Conservation (phyloP, 2,888 invertebrate genomes). For the Lottia gigantea region DNA sequence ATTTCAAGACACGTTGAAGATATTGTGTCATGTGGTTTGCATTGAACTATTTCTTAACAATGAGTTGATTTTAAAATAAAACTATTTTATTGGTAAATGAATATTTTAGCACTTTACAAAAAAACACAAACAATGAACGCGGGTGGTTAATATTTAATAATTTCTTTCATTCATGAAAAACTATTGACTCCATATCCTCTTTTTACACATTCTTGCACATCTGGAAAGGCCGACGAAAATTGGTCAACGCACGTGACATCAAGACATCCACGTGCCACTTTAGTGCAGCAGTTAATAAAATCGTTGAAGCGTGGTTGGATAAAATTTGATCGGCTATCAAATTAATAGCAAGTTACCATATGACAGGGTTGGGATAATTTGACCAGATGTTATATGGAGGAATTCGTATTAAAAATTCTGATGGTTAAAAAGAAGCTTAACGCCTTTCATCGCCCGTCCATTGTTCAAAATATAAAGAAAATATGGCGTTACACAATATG, state of each 20-base stretch:
- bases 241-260: constrained; percentile 1
- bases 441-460: too few species aligned
- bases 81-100: not conserved
- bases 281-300: not conserved
- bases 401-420: constrained; percentile 6
- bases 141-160: not conserved
- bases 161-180: not conserved
- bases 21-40: too few species aligned
- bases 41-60: too few species aligned
- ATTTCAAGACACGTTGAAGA: too few species aligned
- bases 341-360: not conserved
- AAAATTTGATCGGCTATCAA: not conserved
- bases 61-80: too few species aligned
- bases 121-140: not conserved
- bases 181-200: not conserved
- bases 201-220: constrained; percentile 6
- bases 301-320: not conserved
- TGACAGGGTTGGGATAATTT: not conserved
- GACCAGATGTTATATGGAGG: constrained; percentile 3
- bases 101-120: not conserved
- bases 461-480: too few species aligned
- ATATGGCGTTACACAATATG: too few species aligned
- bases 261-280: not conserved
- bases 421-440: not conserved
- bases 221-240: not conserved